Percentiles rank a stretch among this genome's conserved stretches.
Conservation (phyloP, 2,888 invertebrate genomes). For the Ypsolopha sequella region DNA sequence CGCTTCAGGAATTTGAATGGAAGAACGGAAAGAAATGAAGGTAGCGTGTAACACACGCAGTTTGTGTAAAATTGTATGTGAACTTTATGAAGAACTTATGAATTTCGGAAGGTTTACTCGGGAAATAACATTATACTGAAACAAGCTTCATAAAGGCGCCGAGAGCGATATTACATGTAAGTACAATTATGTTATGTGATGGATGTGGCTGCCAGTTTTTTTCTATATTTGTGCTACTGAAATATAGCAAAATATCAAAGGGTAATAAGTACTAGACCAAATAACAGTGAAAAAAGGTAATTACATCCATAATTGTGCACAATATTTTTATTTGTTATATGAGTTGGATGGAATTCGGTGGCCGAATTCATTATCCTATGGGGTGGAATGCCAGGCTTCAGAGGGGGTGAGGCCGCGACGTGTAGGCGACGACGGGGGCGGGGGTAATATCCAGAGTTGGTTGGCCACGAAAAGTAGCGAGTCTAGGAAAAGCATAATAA, state of each 20-base stretch:
- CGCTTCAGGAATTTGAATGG: slow-evolving; percentile 15
- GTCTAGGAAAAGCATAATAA: too few relatives aligned
- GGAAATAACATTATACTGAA: neutral
- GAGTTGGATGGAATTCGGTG: neutral
- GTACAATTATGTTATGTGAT: too few relatives aligned
- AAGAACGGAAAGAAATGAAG: slow-evolving; percentile 12
- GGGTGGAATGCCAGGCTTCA: slow-evolving; percentile 26
- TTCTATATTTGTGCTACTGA: too few relatives aligned
- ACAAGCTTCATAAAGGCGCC: too few relatives aligned
- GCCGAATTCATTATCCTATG: slow-evolving; percentile 55
- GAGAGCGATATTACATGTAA: too few relatives aligned
- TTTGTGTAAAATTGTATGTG: slow-evolving; percentile 6
- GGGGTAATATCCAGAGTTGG: slow-evolving; percentile 55
- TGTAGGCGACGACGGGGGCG: slow-evolving; percentile 45
- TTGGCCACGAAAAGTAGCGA: too few relatives aligned
- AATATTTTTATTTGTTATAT: too few relatives aligned
- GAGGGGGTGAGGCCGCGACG: slow-evolving; percentile 34
- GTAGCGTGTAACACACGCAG: slow-evolving; percentile 13
- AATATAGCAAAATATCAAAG: too few relatives aligned
- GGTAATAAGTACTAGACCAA: too few relatives aligned
- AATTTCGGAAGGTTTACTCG: neutral
- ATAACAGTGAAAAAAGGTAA: too few relatives aligned
- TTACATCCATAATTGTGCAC: too few relatives aligned
- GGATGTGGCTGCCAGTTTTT: too few relatives aligned
- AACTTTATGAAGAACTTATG: slow-evolving; percentile 1